Evolutionary conservation across 2,113 vertebrate species (phyloP), one percentile per base, ranked within the genome.

Genomic region (Crotophaga sulcirostris): DNA sequence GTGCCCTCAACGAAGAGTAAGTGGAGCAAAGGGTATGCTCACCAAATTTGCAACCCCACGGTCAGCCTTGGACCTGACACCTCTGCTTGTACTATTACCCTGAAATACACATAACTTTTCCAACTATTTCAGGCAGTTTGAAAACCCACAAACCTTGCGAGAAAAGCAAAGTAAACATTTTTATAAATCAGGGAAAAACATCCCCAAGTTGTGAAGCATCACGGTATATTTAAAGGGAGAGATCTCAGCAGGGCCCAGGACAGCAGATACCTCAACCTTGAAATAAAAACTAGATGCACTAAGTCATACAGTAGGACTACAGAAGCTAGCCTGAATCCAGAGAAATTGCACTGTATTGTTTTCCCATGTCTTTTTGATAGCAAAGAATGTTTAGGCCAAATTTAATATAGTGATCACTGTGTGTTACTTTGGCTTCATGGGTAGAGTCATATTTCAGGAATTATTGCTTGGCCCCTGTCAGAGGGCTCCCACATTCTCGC

Each of bases 1-100:
- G 99, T 16, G 98, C 99, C 63, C 98, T 98, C 24, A 99, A 99
- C 3, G 99, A 99, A 93, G 99, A 99, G 99, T 99, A 98, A 99
- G 99, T 98, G 87, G 17, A n/a, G 49, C 75, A 13, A 14, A 11
- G 40, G 42, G 11, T 42, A 28, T 4, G 54, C 76, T 86, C 10
- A 2, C 36, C 45, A 59, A 42, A 64, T 74, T 6, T 56, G 34
- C 84, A 67, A 21, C 54, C 58, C 33, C 3, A 11, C 38, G 56
- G 44, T 74, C 78, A 26, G 38, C 38, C 42, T n/a, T 11, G 3
- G 15, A 51, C 33, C 44, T 38, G 40, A 58, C 66, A 42, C 18
- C 36, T 58, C 31, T 1, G 0, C 60, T 68, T 1, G 0, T n/a
- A 42, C 55, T 25, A 1, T 54, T 40, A 62, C 18, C 17, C 14